Conservation (phyloP, 2,113 vertebrate genomes). For the Furnarius figulus region DNA sequence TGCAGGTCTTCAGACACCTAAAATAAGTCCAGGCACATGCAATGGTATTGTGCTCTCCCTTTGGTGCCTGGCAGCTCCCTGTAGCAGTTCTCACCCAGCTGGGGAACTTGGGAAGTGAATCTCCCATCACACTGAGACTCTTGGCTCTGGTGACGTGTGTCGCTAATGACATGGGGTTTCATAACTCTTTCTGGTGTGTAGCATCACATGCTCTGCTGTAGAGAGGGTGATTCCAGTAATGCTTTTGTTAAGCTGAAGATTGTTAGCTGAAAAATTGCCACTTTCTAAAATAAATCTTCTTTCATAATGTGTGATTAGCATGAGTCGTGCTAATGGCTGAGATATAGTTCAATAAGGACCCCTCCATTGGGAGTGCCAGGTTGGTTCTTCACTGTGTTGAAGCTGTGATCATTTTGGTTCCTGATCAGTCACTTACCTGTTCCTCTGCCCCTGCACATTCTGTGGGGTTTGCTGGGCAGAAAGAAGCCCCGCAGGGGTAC, state of each 20-base stretch:
- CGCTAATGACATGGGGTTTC: fast-evolving
- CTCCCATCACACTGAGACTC: neutral
- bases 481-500: neutral
- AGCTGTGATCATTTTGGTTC: neutral
- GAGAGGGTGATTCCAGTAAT: neutral
- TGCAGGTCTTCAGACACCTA: too few species aligned
- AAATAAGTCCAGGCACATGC: neutral
- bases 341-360: neutral
- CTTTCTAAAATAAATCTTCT: neutral
- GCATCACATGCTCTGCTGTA: fast-evolving
- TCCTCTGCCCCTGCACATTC: neutral
- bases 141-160: fast-evolving
- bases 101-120: neutral
- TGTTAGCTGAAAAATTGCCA: neutral
- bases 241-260: neutral
- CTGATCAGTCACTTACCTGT: neutral
- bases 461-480: neutral
- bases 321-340: neutral
- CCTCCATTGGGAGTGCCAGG: neutral
- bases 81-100: neutral
- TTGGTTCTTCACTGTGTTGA: neutral
- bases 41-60: fast-evolving
- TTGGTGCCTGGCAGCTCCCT: too few species aligned
- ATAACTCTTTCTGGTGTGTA: neutral
- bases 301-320: neutral